Conservation (phyloP, 2,888 invertebrate genomes). For the Acrobasis consociella region DNA sequence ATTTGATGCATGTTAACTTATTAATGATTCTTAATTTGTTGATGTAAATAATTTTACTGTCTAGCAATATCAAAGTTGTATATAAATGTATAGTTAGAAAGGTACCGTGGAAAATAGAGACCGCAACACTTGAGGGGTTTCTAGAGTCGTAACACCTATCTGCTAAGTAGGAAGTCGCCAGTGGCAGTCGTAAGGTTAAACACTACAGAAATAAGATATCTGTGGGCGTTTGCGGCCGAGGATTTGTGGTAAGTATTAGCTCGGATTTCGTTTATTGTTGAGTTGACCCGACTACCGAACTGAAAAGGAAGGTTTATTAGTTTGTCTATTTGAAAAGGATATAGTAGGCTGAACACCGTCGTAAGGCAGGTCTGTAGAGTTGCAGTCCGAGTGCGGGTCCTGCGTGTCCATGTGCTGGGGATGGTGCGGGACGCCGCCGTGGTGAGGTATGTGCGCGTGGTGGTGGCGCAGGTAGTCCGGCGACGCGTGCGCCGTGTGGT, state of each 20-base stretch:
- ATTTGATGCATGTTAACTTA: too few relatives aligned
- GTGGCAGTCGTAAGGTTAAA: conserved; percentile 80
- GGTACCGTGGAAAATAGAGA: conserved; percentile 62
- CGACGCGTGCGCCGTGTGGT: conserved; percentile 91
- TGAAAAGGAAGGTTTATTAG: conserved; percentile 24
- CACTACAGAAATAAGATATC: conserved; percentile 81
- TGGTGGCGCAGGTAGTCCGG: conserved; percentile 90
- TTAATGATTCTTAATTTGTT: too few relatives aligned
- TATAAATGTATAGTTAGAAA: conserved; percentile 6
- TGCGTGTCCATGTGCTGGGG: conserved; percentile 93
- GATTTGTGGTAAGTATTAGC: conserved; percentile 45
- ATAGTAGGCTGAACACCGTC: conserved; percentile 97
- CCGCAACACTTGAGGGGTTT: conserved; percentile 77
- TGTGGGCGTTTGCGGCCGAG: conserved; percentile 53
- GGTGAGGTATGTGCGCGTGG: conserved; percentile 89
- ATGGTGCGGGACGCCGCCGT: conserved; percentile 87
- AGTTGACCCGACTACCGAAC: conserved; percentile 38
- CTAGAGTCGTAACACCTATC: conserved; percentile 73
- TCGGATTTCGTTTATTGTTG: conserved; percentile 43
- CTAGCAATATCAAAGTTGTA: background rate
- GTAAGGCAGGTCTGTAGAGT: conserved; percentile 94
- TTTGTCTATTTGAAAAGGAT: conserved; percentile 90
- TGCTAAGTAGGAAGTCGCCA: conserved; percentile 74
- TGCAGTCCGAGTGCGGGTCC: conserved; percentile 94
- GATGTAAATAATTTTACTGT: too few relatives aligned